Evolutionary conservation across 1,140 invertebrate species (phyloP), one percentile per base, ranked within the genome.

Genomic region (Dendroctonus valens): DNA sequence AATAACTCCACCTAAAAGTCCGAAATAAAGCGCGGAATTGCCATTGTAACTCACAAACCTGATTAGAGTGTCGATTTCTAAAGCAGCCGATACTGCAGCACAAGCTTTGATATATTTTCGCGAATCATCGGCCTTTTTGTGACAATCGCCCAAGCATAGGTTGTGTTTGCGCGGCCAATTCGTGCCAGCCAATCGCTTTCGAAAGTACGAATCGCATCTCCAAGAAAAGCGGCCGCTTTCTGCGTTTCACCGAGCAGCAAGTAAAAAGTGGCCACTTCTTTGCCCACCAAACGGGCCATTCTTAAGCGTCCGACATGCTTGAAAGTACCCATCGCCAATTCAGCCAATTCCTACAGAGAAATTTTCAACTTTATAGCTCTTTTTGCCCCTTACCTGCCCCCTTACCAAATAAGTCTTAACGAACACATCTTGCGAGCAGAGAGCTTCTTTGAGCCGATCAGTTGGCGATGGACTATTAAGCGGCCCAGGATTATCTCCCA

Each of bases 281-380:
- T 85, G 0, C 96, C 96, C 64, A 98, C 91, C 12, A 91, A 83
- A 54, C 93, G 84, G 0, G 96, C 95, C 44, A 87, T 93, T 67
- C 93, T 81, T 60, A 92, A 83, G 52, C 94, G 85, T 6, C 93
- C 88, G 71, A 97, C 94, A 79, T 98, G 94, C 78, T 99, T 99
- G 74, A 93, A 98, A 0, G 95, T 98, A 49, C 95, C 93, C 86
- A 97, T 96, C 0, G 95, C 94, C 64, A 97, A 80, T 80, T 98
- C 96, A 7, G 94, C 92, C 49, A 98, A 81, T 78, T 97, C 95
- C 85, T 87, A 1, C 26, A 51, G 4, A 11, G 15, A 51, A 4
- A 3, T 4, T 15, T 55, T 40, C 15, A 39, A 11, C 3, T 41
- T 41, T 39, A 11, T 38, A 2, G 38, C 26, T 46, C 9, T 11